A percentile compares a stretch with the other conserved stretches of the same genome.
These are phyloP conservation scores for Camelus dromedarius DNA, from an alignment of 2,113 vertebrate species.

Conservation along the genomic window DNA sequence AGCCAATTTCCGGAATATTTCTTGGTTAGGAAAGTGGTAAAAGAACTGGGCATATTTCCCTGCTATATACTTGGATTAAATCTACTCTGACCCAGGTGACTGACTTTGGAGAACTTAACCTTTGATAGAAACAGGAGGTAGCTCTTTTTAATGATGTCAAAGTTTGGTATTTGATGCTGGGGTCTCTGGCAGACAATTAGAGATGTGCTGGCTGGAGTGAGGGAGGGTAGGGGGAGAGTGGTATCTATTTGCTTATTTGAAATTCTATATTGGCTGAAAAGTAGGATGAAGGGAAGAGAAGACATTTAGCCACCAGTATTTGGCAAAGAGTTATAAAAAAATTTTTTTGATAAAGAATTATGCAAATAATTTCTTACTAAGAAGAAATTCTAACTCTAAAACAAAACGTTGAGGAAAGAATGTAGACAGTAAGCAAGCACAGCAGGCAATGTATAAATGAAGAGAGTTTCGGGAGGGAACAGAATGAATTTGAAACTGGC, in stretches of 20 bases:
- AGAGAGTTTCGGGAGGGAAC: neutral
- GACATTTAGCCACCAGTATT: neutral
- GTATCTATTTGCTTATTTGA: neutral
- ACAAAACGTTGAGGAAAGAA: neutral
- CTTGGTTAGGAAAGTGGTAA: neutral
- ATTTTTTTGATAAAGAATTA: neutral
- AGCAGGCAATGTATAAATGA: conserved; percentile 72
- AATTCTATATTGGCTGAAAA: neutral
- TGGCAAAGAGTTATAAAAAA: neutral
- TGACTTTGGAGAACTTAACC: neutral
- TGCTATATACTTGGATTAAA: neutral
- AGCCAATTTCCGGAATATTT: neutral
- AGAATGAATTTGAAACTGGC: neutral
- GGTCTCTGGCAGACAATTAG: neutral
- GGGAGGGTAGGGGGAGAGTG: no score
- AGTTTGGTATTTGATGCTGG: neutral
- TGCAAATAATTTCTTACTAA: neutral
- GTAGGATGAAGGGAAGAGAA: neutral
- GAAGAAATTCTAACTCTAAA: neutral
- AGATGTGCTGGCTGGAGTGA: neutral
- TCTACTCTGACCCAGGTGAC: neutral
- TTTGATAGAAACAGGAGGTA: neutral
- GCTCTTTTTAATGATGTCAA: neutral
- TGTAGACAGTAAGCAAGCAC: neutral
- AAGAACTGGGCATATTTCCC: neutral